Evolutionary conservation across 2,797 vertebrate species (phyloP).

Genomic region (Arnoldichthys spilopterus): DNA sequence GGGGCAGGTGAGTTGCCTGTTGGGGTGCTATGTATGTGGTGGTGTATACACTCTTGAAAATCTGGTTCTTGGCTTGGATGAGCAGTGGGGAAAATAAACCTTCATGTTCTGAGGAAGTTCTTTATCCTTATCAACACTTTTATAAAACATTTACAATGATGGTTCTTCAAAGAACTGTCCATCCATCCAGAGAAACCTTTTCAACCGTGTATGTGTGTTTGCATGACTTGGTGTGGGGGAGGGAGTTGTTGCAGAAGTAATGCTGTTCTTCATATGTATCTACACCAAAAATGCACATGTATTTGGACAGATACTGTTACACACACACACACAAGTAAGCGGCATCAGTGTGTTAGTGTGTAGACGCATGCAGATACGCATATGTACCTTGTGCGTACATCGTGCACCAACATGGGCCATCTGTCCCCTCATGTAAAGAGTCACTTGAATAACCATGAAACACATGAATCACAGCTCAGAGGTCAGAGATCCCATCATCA

Average conservation of each 20-base stretch:
- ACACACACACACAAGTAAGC: background rate
- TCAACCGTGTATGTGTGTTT: too few relatives aligned
- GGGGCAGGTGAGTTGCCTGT: conserved; percentile 87
- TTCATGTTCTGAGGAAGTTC: too few relatives aligned
- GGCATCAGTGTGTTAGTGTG: too few relatives aligned
- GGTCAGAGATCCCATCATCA: background rate
- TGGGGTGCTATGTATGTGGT: background rate
- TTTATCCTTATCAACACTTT: too few relatives aligned
- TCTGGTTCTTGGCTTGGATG: background rate
- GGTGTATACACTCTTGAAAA: background rate
- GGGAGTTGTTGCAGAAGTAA: too few relatives aligned
- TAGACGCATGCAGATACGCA: background rate
- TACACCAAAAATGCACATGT: background rate
- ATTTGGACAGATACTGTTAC: too few relatives aligned
- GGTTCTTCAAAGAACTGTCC: background rate
- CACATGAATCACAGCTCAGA: background rate
- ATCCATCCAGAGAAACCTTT: background rate
- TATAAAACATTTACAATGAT: too few relatives aligned
- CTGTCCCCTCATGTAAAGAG: background rate
- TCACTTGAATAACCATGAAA: conserved; percentile 3
- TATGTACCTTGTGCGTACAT: background rate
- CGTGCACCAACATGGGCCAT: background rate
- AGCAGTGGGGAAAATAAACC: too few relatives aligned
- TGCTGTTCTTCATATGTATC: background rate
- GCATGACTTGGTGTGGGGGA: too few relatives aligned